phyloP scores from a whole-genome alignment of 2,113 vertebrate genomes.

The Vireo altiloquus region DNA sequence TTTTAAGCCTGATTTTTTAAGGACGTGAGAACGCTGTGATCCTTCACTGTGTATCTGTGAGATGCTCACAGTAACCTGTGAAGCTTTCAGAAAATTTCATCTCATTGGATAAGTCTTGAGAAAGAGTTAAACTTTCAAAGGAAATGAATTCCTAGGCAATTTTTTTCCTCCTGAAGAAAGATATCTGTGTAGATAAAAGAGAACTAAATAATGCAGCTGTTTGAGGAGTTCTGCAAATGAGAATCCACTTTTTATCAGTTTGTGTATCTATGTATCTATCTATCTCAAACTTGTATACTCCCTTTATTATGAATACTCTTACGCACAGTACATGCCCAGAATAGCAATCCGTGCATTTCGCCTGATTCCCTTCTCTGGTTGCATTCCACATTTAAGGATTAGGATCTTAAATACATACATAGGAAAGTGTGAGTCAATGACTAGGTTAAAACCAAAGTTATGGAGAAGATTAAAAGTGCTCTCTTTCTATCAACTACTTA shows the following conservation, averaged over 20 bases:
- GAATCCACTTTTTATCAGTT: slow-evolving; percentile 19
- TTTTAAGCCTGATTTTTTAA: neutral
- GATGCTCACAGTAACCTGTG: neutral
- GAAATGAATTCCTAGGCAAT: neutral
- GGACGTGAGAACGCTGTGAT: neutral
- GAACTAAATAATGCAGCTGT: neutral
- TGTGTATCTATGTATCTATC: slow-evolving; percentile 25
- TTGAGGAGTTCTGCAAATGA: neutral
- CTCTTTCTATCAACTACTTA: neutral
- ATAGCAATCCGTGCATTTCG: neutral
- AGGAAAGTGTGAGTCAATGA: neutral
- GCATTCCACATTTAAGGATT: slow-evolving; percentile 2
- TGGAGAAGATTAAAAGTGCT: neutral
- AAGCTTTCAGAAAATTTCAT: neutral
- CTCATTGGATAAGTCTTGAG: neutral
- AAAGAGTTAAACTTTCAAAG: neutral
- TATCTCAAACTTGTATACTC: neutral
- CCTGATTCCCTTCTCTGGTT: neutral
- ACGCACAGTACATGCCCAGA: neutral
- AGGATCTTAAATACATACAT: neutral
- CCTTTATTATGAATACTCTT: neutral
- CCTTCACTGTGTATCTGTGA: neutral
- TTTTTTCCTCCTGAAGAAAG: neutral
- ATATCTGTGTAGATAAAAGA: neutral
- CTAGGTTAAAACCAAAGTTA: neutral